Base-by-base conservation (phyloP, 2,797 vertebrate species). In the Distichodus sexfasciatus region DNA sequence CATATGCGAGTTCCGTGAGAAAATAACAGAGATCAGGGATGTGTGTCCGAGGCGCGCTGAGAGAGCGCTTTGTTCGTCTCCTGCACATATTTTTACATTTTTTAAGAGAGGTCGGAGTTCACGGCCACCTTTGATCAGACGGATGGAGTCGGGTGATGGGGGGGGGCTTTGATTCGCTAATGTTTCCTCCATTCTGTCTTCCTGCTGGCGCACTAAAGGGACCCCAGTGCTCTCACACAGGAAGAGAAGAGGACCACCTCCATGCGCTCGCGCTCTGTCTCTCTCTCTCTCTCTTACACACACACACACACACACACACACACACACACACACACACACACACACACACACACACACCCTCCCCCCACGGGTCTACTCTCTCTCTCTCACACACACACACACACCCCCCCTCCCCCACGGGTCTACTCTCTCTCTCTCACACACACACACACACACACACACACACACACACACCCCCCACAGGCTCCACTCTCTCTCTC, bases 101-200 rank as follows among this genome's bases (percentile, higher is more conserved):
- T 19, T 61, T 62, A 28, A 43, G 11, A 48, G 47, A 66, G 75
- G 65, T 60, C 55, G 7, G 38, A 58, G 61, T 65, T 75, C 60
- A 77, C 75, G 60, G 71, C 48, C 41, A 77, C 67, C 78, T 75
- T 72, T 77, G 78, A 80, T 76, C 68, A 76, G 33, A 50, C 19
- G 63, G 63, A 67, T 57, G 35, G 41, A 66, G 33, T 55, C 6
- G 26, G 65, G 61, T 65, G 44, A 65, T 47, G 64, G 60, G 54
- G 14, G 40, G 40, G 14, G 38, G 1, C 74, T 74, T 50, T 79
- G 75, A 76, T 76, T 75, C 51, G n/a, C 15, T 77, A 62, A 69
- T 69, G 69, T 75, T 74, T 76, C 72, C 64, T 74, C 59, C 59
- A 31, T 55, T 66, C 54, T 67, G 48, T 60, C 36, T 75, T 69